phyloP scores from a whole-genome alignment of 2,888 invertebrate genomes.

The Sphaeridia pumilis region DNA sequence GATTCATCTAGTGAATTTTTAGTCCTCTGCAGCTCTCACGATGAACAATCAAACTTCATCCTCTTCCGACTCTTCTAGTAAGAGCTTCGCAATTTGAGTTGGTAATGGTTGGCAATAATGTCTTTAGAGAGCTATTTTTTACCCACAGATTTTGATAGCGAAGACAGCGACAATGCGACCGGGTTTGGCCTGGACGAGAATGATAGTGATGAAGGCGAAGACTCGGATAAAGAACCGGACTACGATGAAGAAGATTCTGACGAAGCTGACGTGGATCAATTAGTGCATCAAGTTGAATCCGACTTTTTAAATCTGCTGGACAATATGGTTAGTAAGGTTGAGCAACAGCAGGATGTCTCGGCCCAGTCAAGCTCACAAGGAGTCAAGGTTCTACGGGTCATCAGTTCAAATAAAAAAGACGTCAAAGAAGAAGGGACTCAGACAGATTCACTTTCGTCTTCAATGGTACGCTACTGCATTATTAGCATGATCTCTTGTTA shows the following conservation, averaged over 20 bases:
- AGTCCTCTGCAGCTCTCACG: no score
- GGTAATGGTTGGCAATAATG: no score
- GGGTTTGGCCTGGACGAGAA: not conserved
- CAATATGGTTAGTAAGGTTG: slow-evolving; percentile 4
- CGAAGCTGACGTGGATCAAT: not conserved
- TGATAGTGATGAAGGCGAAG: not conserved
- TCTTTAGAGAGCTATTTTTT: not conserved
- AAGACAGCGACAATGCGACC: not conserved
- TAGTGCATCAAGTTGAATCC: slow-evolving; percentile 10
- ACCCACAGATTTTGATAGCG: not conserved
- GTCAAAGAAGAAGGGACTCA: slow-evolving; percentile 15
- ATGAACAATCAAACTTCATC: no score
- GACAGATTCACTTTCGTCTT: no score
- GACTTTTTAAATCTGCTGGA: slow-evolving; percentile 9
- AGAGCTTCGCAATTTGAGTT: no score
- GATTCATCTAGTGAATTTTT: no score
- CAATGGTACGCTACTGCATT: no score
- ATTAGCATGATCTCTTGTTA: no score
- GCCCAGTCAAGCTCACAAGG: not conserved
- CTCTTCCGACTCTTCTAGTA: no score
- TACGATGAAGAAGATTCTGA: slow-evolving; percentile 14
- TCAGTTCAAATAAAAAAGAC: no score
- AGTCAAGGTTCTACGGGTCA: not conserved
- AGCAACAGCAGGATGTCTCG: slow-evolving; percentile 2
- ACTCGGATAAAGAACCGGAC: slow-evolving; percentile 16